These are phyloP conservation scores for Plutomurus gul DNA, from an alignment of 1,140 invertebrate species.

Conservation along the genomic window DNA sequence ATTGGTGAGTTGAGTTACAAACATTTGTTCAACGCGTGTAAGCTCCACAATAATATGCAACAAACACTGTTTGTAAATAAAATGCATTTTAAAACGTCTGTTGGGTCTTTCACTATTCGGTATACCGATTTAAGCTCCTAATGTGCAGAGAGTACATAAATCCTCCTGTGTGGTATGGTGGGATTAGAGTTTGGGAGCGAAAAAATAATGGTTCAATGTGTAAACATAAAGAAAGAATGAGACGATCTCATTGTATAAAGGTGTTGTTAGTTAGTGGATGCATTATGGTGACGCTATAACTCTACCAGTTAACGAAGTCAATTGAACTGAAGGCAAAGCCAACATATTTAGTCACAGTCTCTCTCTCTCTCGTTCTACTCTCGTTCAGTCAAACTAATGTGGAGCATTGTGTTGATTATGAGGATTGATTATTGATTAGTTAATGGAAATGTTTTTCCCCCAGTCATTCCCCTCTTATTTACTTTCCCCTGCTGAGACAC, in stretches of 20 bases:
- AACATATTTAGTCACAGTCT: neutral
- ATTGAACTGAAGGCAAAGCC: neutral
- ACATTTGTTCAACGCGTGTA: too few species aligned
- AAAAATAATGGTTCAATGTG: too few species aligned
- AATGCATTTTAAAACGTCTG: too few species aligned
- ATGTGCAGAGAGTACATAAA: neutral
- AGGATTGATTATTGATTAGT: conserved; percentile 54
- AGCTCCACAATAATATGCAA: too few species aligned
- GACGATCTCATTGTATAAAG: too few species aligned
- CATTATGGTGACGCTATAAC: conserved; percentile 10
- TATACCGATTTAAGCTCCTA: too few species aligned
- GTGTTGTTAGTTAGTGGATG: neutral
- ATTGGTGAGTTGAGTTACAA: too few species aligned
- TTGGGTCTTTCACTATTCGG: too few species aligned
- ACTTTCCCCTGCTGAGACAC: conserved; percentile 54
- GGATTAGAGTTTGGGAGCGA: too few species aligned
- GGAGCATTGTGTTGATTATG: conserved; percentile 48
- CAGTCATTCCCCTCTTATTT: conserved; percentile 54
- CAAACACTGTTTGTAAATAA: too few species aligned
- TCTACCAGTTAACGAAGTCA: conserved; percentile 30
- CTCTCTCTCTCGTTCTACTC: too few species aligned
- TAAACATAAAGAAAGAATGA: neutral
- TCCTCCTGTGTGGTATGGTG: too few species aligned
- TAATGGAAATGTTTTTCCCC: conserved; percentile 53
- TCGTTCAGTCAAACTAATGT: conserved; percentile 31